Conservation (phyloP, 2,888 invertebrate genomes). For the Nemotelus pantherinus region DNA sequence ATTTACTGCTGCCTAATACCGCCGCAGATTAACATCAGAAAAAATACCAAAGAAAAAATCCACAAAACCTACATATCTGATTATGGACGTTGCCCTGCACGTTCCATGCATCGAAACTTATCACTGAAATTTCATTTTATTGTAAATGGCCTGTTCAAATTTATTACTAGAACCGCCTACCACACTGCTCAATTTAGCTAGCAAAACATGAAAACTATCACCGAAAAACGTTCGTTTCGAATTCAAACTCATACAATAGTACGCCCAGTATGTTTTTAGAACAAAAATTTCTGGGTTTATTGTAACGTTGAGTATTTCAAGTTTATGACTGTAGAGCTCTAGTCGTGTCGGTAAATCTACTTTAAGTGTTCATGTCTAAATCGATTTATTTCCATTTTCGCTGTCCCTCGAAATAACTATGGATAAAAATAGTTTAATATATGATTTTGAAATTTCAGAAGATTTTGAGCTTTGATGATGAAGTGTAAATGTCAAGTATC, state of each 20-base stretch:
- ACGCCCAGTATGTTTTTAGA: not conserved
- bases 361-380: not conserved
- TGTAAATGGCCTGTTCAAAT: not conserved
- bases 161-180: not conserved
- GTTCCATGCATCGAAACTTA: not conserved
- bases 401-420: not conserved
- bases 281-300: not conserved
- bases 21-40: no score
- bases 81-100: no score
- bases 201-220: not conserved
- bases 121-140: not conserved
- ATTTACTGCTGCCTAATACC: no score
- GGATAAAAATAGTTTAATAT: not conserved
- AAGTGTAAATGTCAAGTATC: no score
- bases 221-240: not conserved
- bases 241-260: not conserved
- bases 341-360: not conserved
- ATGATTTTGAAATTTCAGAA: not conserved
- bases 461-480: not conserved
- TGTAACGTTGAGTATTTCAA: not conserved
- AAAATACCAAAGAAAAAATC: no score
- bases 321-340: not conserved
- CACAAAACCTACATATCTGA: no score
- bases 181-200: not conserved
- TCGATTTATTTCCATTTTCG: constrained; percentile 3